A percentile compares a stretch with the other conserved stretches of the same genome.
Evolutionary conservation across 2,113 vertebrate species (phyloP).

Genomic region (Synchiropus splendidus): DNA sequence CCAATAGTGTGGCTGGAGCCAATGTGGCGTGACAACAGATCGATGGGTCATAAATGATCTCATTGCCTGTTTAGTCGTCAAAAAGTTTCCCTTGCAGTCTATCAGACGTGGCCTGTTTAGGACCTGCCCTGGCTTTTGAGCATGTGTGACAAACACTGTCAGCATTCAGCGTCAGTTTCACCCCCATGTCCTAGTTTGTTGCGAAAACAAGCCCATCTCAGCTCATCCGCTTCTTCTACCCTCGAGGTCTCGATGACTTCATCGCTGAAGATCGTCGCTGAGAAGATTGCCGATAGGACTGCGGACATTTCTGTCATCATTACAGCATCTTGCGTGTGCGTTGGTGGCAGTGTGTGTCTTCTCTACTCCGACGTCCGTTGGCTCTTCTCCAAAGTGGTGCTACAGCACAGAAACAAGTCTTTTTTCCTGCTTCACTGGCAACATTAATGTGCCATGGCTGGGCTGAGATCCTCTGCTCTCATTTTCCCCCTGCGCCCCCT

Average conservation of each 20-base stretch:
- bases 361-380: conserved; percentile 2
- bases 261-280: conserved; percentile 27
- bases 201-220: conserved; percentile 35
- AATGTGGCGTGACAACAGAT: no score
- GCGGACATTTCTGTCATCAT: conserved; percentile 25
- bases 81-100: no score
- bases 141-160: conserved; percentile 7
- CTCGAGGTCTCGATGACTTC: conserved; percentile 30
- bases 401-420: conserved; percentile 16
- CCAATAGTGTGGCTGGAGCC: no score
- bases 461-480: conserved; percentile 37
- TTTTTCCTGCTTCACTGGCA: conserved; percentile 26
- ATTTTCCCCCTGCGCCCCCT: conserved; percentile 26
- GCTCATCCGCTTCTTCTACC: conserved; percentile 27
- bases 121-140: no score
- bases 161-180: conserved; percentile 24
- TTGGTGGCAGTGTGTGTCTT: conserved; percentile 12
- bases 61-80: no score
- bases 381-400: conserved; percentile 13
- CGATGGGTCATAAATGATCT: no score
- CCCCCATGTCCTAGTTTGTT: conserved; percentile 30
- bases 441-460: conserved; percentile 36
- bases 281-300: no score
- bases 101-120: no score
- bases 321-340: conserved; percentile 36